Base-by-base conservation (phyloP, 2,797 vertebrate species). In the Neoniphon sammara region DNA sequence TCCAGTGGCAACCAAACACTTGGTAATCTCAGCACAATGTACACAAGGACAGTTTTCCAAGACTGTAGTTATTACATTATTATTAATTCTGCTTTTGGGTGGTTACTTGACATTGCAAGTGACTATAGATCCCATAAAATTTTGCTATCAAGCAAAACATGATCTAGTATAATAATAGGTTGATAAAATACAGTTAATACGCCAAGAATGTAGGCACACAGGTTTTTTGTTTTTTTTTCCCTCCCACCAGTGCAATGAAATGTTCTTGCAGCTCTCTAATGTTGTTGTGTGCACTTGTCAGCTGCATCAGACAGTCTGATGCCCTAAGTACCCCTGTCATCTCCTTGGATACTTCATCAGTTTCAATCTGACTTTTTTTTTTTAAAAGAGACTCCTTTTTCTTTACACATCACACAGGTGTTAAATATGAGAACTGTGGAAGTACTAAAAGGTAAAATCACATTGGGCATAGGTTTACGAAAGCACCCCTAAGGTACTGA, bases 271-370 rank as follows among this genome's bases (percentile, higher is more conserved):
- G 44, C 4, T 74, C 72, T 77, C 27, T 62, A 30, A 64, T 42
- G 31, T 11, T 70, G 55, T 53, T 60, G 54, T 65, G 34, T 46
- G 27, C 6, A 49, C 75, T 66, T 64, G 70, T 86, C 78, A 83
- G 70, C 63, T 57, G 63, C 15, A 4, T 39, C 75, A 76, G 75
- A 61, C 66, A 27, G 2, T 49, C 36, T 44, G 59, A 47, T 71
- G 52, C 55, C 30, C 15, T 67, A 53, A 59, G 20, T 47, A 4
- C 25, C 18, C 47, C 25, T 34, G 15, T 73, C 68, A 64, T 67
- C 58, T 77, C 66, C 49, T 66, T 60, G 36, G n/a, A 66, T 42
- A n/a, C 34, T 20, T 64, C 36, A 3, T 70, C 7, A 21, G 31
- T 58, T 66, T 81, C 61, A 39, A 14, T 9, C 14, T 60, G 34